A percentile compares a stretch with the other conserved stretches of the same genome.
Conservation (phyloP, 2,113 vertebrate genomes). For the Sylvilagus bachmani region DNA sequence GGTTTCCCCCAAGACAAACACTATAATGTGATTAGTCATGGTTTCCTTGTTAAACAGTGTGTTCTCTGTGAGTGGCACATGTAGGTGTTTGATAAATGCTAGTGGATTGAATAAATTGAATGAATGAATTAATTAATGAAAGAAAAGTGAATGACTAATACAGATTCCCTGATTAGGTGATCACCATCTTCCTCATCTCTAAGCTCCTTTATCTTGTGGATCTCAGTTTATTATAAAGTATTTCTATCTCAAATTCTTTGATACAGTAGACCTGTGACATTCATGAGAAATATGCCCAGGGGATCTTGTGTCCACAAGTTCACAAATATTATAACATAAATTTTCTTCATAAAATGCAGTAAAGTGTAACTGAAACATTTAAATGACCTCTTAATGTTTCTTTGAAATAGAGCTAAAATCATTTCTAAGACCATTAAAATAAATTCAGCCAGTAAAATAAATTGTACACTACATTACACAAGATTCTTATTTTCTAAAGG, state of each 20-base stretch:
- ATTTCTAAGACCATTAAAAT: slow-evolving; percentile 69
- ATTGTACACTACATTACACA: slow-evolving; percentile 59
- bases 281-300: not conserved
- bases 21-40: not conserved
- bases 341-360: slow-evolving; percentile 61
- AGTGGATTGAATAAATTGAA: not conserved
- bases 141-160: not conserved
- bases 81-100: not conserved
- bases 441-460: slow-evolving; percentile 68
- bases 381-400: slow-evolving; percentile 70
- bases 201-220: not conserved
- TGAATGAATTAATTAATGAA: not conserved
- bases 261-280: not conserved
- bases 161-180: not conserved
- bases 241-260: not conserved
- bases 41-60: not conserved
- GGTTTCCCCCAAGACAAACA: not conserved
- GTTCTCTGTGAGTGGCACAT: not conserved
- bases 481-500: slow-evolving; percentile 56
- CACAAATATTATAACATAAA: slow-evolving; percentile 49
- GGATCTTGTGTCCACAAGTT: not conserved
- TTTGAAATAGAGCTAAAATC: slow-evolving; percentile 63
- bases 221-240: slow-evolving; percentile 12
- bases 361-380: slow-evolving; percentile 69
- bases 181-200: not conserved